A percentile compares a stretch with the other conserved stretches of the same genome.
These are phyloP conservation scores for Triplophysa yarkandensis DNA, from an alignment of 2,797 vertebrate species.

Conservation along the genomic window DNA sequence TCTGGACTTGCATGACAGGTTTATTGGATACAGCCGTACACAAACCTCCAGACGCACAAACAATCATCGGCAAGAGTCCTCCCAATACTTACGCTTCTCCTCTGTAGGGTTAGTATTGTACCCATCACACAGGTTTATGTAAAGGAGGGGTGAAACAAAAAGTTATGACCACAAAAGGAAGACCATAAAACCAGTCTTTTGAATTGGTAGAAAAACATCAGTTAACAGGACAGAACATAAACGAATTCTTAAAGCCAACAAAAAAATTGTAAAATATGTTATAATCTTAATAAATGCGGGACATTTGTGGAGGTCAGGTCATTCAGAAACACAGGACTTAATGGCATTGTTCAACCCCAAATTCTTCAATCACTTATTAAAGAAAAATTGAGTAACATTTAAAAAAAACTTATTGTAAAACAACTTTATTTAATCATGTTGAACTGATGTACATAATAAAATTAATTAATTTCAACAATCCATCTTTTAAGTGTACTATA, in stretches of 20 bases:
- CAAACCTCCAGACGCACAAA: constrained; percentile 23
- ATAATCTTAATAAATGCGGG: background rate
- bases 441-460: no score
- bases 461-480: no score
- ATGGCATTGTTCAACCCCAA: no score
- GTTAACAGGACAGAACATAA: no score
- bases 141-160: constrained; percentile 58
- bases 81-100: constrained; percentile 64
- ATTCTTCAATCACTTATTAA: no score
- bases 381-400: no score
- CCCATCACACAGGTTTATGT: constrained; percentile 55
- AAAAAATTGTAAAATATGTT: background rate
- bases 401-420: no score
- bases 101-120: constrained; percentile 57
- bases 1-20: background rate
- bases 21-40: constrained; percentile 10
- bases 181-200: background rate
- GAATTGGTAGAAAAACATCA: background rate
- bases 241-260: background rate
- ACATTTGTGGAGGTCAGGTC: background rate
- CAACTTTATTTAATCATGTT: no score
- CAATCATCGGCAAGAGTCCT: background rate
- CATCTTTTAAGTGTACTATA: no score
- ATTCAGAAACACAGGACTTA: background rate
- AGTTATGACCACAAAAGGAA: constrained; percentile 51